A percentile compares a stretch with the other conserved stretches of the same genome.
Evolutionary conservation across 1,140 invertebrate species (phyloP).

Genomic region (Ips nitidus): DNA sequence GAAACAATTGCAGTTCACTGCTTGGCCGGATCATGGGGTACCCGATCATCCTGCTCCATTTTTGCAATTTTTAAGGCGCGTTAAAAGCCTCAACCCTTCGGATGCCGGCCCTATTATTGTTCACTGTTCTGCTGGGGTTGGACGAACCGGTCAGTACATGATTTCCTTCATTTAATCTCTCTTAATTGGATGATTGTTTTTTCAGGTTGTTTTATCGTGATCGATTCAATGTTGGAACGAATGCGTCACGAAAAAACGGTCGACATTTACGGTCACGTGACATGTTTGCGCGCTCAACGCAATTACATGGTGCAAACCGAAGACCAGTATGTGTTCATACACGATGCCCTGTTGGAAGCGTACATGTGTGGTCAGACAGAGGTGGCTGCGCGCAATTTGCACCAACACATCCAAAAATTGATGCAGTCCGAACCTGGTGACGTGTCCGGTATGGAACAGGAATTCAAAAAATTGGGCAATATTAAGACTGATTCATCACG

Average conservation of each 20-base stretch:
- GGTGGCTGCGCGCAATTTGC: slow-evolving; percentile 86
- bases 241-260: slow-evolving; percentile 95
- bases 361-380: slow-evolving; percentile 32
- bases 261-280: slow-evolving; percentile 99
- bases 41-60: slow-evolving; percentile 98
- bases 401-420: slow-evolving; percentile 91
- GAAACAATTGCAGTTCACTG: slow-evolving; percentile 98
- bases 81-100: slow-evolving; percentile 84
- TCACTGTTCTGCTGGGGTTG: slow-evolving; percentile 97
- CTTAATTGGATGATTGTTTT: not conserved
- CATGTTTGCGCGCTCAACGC: slow-evolving; percentile 92
- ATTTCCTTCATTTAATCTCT: not conserved
- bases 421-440: slow-evolving; percentile 79
- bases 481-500: slow-evolving; percentile 92
- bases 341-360: slow-evolving; percentile 89
- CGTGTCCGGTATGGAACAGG: slow-evolving; percentile 95
- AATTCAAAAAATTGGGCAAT: slow-evolving; percentile 96
- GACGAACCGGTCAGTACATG: slow-evolving; percentile 75
- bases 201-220: slow-evolving; percentile 90
- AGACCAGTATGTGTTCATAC: slow-evolving; percentile 99
- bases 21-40: slow-evolving; percentile 99
- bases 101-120: slow-evolving; percentile 94
- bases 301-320: slow-evolving; percentile 99
- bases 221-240: slow-evolving; percentile 95
- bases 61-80: slow-evolving; percentile 93